Evolutionary conservation across 2,888 invertebrate species (phyloP).

Genomic region (Spicauda simplicius): DNA sequence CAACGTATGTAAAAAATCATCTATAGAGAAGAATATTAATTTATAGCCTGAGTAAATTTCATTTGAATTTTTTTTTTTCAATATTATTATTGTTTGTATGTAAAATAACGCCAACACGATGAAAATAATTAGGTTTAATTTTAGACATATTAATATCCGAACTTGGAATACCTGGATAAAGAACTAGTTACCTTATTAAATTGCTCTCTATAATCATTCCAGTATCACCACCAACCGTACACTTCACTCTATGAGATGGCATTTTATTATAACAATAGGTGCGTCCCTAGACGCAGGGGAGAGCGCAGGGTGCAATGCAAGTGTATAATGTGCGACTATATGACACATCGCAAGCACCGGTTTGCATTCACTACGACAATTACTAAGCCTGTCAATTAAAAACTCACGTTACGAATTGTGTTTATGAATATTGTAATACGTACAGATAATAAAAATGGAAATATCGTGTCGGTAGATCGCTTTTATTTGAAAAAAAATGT

Average conservation of each 20-base stretch:
- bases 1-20: no score
- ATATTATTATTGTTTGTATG: no score
- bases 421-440: neutral
- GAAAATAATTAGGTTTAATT: no score
- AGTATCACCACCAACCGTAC: conserved; percentile 50
- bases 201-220: neutral
- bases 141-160: no score
- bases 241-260: conserved; percentile 65
- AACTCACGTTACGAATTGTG: conserved; percentile 29
- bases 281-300: conserved; percentile 55
- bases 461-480: no score
- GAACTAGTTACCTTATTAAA: no score
- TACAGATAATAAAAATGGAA: neutral
- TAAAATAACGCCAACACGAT: no score
- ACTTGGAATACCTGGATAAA: no score
- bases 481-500: no score
- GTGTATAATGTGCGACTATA: conserved; percentile 67
- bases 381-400: conserved; percentile 48
- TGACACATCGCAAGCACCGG: conserved; percentile 70
- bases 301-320: conserved; percentile 53
- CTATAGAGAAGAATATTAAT: no score
- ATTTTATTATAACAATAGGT: conserved; percentile 82
- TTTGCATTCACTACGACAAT: conserved; percentile 55
- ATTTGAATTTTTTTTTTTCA: no score
- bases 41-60: no score